A percentile compares a stretch with the other conserved stretches of the same genome.
These are phyloP conservation scores for Styela plicata DNA, from an alignment of 23 tunicate genomes.

Conservation along the genomic window DNA sequence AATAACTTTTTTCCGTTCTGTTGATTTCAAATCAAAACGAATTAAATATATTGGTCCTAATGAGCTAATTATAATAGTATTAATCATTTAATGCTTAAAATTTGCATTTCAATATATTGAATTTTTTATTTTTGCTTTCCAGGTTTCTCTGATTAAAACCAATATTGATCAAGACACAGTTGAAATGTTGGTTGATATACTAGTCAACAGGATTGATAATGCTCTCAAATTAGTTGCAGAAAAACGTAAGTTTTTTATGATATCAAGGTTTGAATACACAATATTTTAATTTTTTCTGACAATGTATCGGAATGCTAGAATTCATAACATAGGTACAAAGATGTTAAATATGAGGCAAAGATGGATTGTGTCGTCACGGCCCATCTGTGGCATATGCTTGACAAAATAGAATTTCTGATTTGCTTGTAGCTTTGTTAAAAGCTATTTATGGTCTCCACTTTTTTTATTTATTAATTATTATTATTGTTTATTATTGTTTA, in stretches of 20 bases:
- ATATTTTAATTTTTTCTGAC: no score
- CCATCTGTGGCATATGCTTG: no score
- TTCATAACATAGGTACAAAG: no score
- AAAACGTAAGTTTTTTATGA: not conserved
- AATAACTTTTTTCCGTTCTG: no score
- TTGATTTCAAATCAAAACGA: not conserved
- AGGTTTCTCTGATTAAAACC: not conserved
- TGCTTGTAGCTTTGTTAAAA: no score
- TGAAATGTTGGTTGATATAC: constrained; percentile 8
- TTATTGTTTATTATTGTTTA: not conserved
- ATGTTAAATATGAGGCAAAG: no score
- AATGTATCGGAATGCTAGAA: no score
- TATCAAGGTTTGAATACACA: not conserved
- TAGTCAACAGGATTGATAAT: not conserved
- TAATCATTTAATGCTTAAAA: no score
- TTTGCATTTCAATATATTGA: not conserved
- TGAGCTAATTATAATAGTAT: not conserved
- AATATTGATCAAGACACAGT: constrained; percentile 11
- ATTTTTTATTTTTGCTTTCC: not conserved
- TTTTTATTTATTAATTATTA: not conserved
- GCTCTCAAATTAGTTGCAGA: not conserved
- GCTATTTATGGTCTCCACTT: no score
- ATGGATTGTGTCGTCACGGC: no score
- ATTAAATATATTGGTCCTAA: not conserved
- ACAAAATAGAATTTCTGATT: no score